A percentile compares a stretch with the other conserved stretches of the same genome.
Evolutionary conservation across 2,797 vertebrate genomes (phyloP).

Genomic region (Petrocephalus sullivani): DNA sequence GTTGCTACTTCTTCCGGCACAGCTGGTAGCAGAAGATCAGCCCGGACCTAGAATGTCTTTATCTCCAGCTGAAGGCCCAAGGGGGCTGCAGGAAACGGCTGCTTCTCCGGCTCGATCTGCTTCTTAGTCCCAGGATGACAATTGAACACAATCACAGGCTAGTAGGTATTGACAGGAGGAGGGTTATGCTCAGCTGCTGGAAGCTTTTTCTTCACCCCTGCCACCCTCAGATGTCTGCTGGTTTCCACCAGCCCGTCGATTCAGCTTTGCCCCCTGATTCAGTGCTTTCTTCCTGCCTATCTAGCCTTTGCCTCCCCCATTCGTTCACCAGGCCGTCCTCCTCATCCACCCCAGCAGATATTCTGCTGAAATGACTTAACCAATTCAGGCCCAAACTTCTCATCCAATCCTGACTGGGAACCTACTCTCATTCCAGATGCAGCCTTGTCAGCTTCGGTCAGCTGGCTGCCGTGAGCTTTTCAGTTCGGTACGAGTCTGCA

Average conservation of each 20-base stretch:
- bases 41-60: background rate
- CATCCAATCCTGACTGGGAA: background rate
- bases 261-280: background rate
- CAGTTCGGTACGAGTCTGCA: too few species aligned
- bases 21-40: background rate
- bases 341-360: background rate
- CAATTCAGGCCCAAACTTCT: background rate
- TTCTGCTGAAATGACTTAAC: background rate
- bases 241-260: background rate
- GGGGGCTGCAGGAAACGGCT: background rate
- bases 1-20: background rate
- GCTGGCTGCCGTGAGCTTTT: too few species aligned
- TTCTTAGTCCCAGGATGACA: background rate
- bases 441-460: too few species aligned
- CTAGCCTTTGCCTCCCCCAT: background rate
- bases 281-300: background rate
- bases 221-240: background rate
- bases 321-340: background rate
- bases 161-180: background rate
- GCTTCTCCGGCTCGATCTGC: background rate
- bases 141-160: background rate
- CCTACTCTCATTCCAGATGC: background rate
- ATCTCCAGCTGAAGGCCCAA: background rate
- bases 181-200: background rate
- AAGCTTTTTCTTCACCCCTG: background rate